These are phyloP conservation scores for Solea senegalensis DNA, from an alignment of 2,113 vertebrate genomes.

Conservation along the genomic window DNA sequence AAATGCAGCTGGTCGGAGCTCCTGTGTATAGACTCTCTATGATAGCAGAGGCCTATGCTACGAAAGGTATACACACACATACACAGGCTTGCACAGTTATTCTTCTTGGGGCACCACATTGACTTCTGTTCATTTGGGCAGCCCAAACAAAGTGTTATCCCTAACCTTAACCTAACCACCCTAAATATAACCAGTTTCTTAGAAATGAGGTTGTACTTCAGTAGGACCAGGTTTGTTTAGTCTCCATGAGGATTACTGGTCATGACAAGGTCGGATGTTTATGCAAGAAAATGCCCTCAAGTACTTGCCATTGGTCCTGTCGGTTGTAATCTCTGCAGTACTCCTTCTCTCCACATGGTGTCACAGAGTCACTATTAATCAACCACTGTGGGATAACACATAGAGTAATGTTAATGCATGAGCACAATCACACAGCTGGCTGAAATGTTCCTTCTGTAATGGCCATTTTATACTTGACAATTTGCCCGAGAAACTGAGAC, in stretches of 20 bases:
- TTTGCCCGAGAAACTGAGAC: neutral
- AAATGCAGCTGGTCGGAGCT: constrained; percentile 87
- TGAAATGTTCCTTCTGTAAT: neutral
- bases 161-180: too few species aligned
- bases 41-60: constrained; percentile 94
- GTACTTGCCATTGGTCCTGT: neutral
- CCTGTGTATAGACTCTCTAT: constrained; percentile 91
- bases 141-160: too few species aligned
- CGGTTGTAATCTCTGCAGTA: constrained; percentile 14
- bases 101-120: neutral
- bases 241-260: too few species aligned
- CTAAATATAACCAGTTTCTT: too few species aligned
- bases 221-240: too few species aligned
- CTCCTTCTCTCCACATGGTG: constrained; percentile 48
- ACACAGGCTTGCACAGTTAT: constrained; percentile 2
- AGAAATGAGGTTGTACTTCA: too few species aligned
- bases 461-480: neutral
- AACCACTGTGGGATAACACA: neutral
- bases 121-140: neutral
- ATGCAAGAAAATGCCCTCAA: neutral
- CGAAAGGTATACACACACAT: constrained; percentile 85
- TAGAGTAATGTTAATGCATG: neutral
- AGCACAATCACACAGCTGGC: neutral
- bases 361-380: constrained; percentile 26
- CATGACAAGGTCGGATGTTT: too few species aligned